Conservation (phyloP, 30 jellyfish, hydroid and myxozoan species). For the Hydractinia echinata region DNA sequence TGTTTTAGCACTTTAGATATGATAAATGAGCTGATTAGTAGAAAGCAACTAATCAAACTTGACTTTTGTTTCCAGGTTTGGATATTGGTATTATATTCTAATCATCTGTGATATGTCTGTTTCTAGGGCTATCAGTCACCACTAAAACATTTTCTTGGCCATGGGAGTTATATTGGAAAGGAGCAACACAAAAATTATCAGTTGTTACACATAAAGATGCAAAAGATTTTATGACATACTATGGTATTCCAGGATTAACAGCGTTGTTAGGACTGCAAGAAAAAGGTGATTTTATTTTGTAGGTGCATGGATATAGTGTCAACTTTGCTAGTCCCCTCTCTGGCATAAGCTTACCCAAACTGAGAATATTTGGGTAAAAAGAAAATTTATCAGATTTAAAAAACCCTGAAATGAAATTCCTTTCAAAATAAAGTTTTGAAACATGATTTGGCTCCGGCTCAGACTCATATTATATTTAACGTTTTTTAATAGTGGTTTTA, state of each 20-base stretch:
- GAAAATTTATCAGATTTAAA: too few relatives aligned
- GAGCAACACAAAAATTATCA: neutral
- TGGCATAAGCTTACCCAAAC: neutral
- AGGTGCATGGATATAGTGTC: neutral
- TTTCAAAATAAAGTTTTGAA: too few relatives aligned
- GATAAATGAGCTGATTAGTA: too few relatives aligned
- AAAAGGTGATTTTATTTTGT: neutral
- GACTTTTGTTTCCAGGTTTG: neutral
- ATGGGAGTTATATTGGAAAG: constrained; percentile 29
- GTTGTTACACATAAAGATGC: constrained; percentile 4
- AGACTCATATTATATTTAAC: too few relatives aligned
- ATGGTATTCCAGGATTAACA: constrained; percentile 55
- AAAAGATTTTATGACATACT: constrained; percentile 6
- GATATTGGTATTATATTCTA: neutral
- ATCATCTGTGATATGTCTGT: neutral
- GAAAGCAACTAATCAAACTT: too few relatives aligned
- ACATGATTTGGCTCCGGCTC: too few relatives aligned
- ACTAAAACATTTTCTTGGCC: neutral
- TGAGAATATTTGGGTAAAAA: too few relatives aligned
- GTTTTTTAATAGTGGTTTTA: too few relatives aligned
- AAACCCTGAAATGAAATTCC: too few relatives aligned
- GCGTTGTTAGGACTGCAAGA: constrained; percentile 38
- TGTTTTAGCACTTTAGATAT: too few relatives aligned
- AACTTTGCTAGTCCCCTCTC: neutral
- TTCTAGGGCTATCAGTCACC: neutral